Conservation (phyloP, 2,113 vertebrate species). For the Piprites chloris region DNA sequence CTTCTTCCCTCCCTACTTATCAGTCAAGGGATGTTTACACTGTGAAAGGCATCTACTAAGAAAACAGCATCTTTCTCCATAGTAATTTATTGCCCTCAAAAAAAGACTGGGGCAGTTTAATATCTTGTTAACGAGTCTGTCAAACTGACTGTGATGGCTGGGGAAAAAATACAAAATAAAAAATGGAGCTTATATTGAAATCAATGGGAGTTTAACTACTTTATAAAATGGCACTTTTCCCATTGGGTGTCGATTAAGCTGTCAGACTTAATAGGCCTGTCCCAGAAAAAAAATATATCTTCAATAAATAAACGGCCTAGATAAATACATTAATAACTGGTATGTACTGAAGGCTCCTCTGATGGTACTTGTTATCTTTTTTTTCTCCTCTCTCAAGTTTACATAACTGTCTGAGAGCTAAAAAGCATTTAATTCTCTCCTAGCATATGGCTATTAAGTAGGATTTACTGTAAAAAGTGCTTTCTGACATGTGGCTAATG, state of each 20-base stretch:
- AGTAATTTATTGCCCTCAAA: slow-evolving; percentile 40
- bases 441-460: slow-evolving; percentile 26
- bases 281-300: slow-evolving; percentile 37
- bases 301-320: slow-evolving; percentile 45
- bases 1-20: slow-evolving; percentile 27
- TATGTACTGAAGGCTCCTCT: background rate
- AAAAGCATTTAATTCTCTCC: slow-evolving; percentile 52
- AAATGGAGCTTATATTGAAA: slow-evolving; percentile 54
- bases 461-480: slow-evolving; percentile 49
- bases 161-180: slow-evolving; percentile 34
- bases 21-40: slow-evolving; percentile 50
- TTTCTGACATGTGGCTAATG: slow-evolving; percentile 56
- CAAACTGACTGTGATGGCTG: slow-evolving; percentile 29
- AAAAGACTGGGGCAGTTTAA: slow-evolving; percentile 42
- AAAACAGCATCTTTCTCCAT: slow-evolving; percentile 22
- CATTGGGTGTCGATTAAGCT: slow-evolving; percentile 62
- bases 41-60: slow-evolving; percentile 48
- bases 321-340: slow-evolving; percentile 47
- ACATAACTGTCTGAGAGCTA: slow-evolving; percentile 52
- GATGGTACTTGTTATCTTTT: background rate
- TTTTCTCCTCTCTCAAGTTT: slow-evolving; percentile 40
- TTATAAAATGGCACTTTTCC: slow-evolving; percentile 20
- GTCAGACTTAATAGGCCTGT: slow-evolving; percentile 60
- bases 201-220: slow-evolving; percentile 54
- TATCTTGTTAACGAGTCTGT: slow-evolving; percentile 54